Evolutionary conservation across 2,888 invertebrate genomes (phyloP).

Genomic region (Calameuta idolon): DNA sequence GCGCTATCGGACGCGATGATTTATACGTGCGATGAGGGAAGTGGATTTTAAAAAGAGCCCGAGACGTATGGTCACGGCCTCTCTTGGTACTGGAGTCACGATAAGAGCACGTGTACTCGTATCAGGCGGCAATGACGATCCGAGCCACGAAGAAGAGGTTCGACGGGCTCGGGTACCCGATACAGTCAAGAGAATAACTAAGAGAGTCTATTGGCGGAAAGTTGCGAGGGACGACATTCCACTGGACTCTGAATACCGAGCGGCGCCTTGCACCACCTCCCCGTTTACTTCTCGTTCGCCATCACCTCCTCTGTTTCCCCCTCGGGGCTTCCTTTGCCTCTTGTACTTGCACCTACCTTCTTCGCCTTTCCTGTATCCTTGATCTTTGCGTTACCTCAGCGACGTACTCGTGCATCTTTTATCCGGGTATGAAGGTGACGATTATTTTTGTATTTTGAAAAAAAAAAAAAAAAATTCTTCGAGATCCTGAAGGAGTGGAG

Average conservation of each 20-base stretch:
- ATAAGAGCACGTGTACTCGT: background rate
- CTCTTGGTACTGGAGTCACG: background rate
- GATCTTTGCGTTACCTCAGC: slow-evolving; percentile 34
- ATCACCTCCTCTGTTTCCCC: slow-evolving; percentile 31
- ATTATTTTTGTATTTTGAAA: no score
- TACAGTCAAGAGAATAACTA: background rate
- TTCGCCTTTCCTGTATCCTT: slow-evolving; percentile 17
- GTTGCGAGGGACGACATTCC: slow-evolving; percentile 44
- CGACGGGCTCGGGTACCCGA: background rate
- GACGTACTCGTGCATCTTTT: slow-evolving; percentile 13
- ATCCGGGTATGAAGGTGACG: background rate
- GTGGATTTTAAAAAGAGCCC: background rate
- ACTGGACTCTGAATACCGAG: slow-evolving; percentile 32
- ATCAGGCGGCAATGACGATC: slow-evolving; percentile 10
- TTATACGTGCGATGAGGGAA: background rate
- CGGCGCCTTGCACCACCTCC: slow-evolving; percentile 32
- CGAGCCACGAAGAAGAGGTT: slow-evolving; percentile 2
- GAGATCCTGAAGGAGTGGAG: background rate
- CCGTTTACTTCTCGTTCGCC: slow-evolving; percentile 18
- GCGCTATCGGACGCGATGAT: background rate
- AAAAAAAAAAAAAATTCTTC: background rate
- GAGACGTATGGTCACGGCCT: background rate
- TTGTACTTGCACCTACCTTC: slow-evolving; percentile 5
- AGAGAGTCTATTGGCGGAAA: slow-evolving; percentile 32
- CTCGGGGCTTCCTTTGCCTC: slow-evolving; percentile 30